These are phyloP conservation scores for Tachyglossus aculeatus DNA, from an alignment of 2,797 vertebrate genomes.

Conservation along the genomic window DNA sequence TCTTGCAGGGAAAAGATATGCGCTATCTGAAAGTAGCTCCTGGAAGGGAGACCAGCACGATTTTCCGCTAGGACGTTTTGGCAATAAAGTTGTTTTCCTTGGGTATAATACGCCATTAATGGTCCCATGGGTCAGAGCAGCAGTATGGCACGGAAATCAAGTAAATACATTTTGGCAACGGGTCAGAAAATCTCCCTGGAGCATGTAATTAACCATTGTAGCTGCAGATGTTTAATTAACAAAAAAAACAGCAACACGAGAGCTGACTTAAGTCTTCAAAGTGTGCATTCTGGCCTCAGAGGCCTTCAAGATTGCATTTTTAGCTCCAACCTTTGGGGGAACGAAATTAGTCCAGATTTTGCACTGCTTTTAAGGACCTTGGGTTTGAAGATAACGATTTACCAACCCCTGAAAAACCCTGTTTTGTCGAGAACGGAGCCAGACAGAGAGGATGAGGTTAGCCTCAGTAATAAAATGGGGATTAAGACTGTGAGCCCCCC, in stretches of 20 bases:
- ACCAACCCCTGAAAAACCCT: no score
- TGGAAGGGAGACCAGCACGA: neutral
- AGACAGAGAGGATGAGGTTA: no score
- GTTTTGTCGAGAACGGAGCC: no score
- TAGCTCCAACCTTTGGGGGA: slow-evolving; percentile 4
- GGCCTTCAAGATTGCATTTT: slow-evolving; percentile 11
- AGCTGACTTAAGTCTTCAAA: slow-evolving; percentile 33
- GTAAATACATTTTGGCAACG: slow-evolving; percentile 1
- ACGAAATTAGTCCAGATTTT: no score
- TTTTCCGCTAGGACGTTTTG: neutral
- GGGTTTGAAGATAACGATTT: no score
- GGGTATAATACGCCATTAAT: neutral
- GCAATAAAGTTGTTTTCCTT: neutral
- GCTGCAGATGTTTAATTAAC: slow-evolving; percentile 21
- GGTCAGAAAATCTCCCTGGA: neutral
- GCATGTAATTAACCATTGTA: slow-evolving; percentile 22
- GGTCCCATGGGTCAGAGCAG: neutral
- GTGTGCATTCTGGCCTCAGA: slow-evolving; percentile 29
- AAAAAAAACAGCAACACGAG: slow-evolving; percentile 37
- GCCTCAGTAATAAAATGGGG: no score
- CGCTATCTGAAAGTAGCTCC: neutral
- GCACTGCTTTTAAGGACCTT: no score
- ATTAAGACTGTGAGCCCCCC: no score
- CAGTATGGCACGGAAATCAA: neutral
- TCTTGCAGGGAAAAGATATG: no score